Conservation (phyloP, 1,140 invertebrate species). For the Stegodyphus dumicola region DNA sequence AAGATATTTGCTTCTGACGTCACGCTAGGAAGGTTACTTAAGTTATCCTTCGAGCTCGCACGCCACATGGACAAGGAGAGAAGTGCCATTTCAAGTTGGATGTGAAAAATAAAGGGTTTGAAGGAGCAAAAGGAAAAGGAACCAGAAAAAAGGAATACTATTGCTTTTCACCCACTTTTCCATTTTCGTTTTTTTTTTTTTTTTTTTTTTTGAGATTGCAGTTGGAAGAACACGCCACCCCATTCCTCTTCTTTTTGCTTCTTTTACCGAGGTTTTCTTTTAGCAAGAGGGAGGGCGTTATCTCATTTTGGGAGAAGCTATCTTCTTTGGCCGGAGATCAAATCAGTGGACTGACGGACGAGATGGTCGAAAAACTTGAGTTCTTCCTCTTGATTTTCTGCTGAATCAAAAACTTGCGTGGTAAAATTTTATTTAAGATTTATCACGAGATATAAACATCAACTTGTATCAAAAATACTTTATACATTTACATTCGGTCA, state of each 20-base stretch:
- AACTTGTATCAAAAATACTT: no score
- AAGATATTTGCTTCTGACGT: no score
- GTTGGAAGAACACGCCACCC: constrained; percentile 27
- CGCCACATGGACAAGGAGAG: background rate
- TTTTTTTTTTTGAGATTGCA: constrained; percentile 5
- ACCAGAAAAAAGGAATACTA: background rate
- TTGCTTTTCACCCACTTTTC: constrained; percentile 9
- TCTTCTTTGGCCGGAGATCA: constrained; percentile 11
- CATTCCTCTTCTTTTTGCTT: constrained; percentile 22
- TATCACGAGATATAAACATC: no score
- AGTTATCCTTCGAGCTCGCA: no score
- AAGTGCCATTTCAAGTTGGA: constrained; percentile 15
- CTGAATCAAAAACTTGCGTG: background rate
- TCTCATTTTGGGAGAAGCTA: constrained; percentile 9
- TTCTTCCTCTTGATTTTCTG: background rate
- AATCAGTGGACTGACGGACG: constrained; percentile 2
- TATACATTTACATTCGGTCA: no score
- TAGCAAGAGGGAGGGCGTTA: constrained; percentile 12
- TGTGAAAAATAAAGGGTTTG: constrained; percentile 27
- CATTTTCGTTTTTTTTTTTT: no score
- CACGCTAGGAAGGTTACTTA: no score
- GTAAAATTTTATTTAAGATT: no score
- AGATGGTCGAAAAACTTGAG: constrained; percentile 2
- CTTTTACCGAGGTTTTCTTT: constrained; percentile 12
- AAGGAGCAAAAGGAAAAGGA: constrained; percentile 7